Evolutionary conservation across 2,113 vertebrate genomes (phyloP).

Genomic region (Mormyrus iriodes): DNA sequence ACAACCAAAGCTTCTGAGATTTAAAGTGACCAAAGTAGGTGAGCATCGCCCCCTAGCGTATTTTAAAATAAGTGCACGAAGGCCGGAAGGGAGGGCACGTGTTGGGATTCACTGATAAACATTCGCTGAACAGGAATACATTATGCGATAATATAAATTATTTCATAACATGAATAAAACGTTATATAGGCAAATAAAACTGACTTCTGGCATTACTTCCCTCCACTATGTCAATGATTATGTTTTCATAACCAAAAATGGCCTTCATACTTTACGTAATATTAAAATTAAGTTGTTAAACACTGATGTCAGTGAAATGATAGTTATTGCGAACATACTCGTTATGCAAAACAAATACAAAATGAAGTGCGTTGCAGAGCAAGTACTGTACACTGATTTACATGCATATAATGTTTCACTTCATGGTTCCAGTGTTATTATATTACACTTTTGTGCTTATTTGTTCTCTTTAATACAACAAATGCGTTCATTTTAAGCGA

Average conservation of each 20-base stretch:
- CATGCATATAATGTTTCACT: background rate
- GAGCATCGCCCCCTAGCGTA: constrained; percentile 5
- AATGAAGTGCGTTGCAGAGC: background rate
- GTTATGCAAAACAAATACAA: background rate
- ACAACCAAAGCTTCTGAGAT: background rate
- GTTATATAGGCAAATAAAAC: background rate
- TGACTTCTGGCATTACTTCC: background rate
- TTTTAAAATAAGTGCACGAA: background rate
- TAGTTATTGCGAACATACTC: background rate
- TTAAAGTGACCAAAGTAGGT: background rate
- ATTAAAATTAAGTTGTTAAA: background rate
- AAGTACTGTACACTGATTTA: background rate
- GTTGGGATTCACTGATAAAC: background rate
- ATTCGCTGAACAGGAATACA: background rate
- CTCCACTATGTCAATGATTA: background rate
- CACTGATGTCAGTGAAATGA: background rate
- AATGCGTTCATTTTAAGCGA: background rate
- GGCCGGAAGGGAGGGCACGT: background rate
- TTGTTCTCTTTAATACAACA: background rate
- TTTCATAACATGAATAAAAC: background rate
- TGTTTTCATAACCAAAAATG: background rate
- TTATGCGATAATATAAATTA: background rate
- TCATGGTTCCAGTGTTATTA: background rate
- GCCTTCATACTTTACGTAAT: background rate
- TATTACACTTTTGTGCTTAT: background rate